A percentile compares a stretch with the other conserved stretches of the same genome.
phyloP scores from a whole-genome alignment of 2,113 vertebrate species.

The Pagrus major region DNA sequence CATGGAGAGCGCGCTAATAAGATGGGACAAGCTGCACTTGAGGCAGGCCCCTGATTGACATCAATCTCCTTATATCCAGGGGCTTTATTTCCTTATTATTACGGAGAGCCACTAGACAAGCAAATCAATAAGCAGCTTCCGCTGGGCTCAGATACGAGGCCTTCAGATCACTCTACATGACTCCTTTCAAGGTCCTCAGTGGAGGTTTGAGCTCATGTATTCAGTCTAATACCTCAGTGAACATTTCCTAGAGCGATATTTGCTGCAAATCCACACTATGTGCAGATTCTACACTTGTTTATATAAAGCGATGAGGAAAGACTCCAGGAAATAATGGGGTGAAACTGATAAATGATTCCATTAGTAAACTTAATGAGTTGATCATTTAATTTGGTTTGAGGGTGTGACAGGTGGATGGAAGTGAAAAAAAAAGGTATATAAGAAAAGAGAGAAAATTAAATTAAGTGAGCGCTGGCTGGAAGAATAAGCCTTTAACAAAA shows the following conservation, averaged over 20 bases:
- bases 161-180: slow-evolving; percentile 50
- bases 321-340: slow-evolving; percentile 58
- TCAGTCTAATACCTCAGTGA: slow-evolving; percentile 29
- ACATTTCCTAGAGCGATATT: slow-evolving; percentile 28
- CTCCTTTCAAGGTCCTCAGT: slow-evolving; percentile 44
- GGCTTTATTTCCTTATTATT: slow-evolving; percentile 83
- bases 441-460: slow-evolving; percentile 58
- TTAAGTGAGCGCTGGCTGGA: slow-evolving; percentile 32
- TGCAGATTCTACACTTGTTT: slow-evolving; percentile 42
- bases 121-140: slow-evolving; percentile 80
- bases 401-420: slow-evolving; percentile 59
- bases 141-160: slow-evolving; percentile 50
- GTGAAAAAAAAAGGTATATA: slow-evolving; percentile 34
- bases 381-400: slow-evolving; percentile 66
- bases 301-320: slow-evolving; percentile 25
- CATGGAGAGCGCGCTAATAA: slow-evolving; percentile 77
- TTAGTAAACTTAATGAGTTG: slow-evolving; percentile 73
- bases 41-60: slow-evolving; percentile 79
- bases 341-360: slow-evolving; percentile 72
- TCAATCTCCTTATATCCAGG: slow-evolving; percentile 80
- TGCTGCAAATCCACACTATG: neutral
- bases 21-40: slow-evolving; percentile 75
- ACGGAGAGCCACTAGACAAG: slow-evolving; percentile 74
- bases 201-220: slow-evolving; percentile 44
- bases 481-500: slow-evolving; percentile 34